Conservation (phyloP, 2,888 invertebrate species). For the Drosophila eohydei region DNA sequence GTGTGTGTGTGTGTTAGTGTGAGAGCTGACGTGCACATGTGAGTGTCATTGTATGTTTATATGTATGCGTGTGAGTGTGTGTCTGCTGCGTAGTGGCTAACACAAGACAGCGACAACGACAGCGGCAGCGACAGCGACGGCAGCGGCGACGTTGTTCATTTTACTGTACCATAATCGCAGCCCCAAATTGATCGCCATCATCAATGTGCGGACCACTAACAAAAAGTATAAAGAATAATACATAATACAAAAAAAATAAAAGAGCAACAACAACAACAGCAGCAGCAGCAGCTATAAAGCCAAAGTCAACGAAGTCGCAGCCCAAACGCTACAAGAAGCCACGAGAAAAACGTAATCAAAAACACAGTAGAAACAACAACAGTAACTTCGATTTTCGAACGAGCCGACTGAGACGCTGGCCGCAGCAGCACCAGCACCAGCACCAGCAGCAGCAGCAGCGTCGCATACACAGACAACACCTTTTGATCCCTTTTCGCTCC, state of each 20-base stretch:
- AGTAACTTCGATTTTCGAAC: slow-evolving; percentile 77
- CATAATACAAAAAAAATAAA: slow-evolving; percentile 54
- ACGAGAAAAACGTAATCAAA: slow-evolving; percentile 80
- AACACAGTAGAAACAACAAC: slow-evolving; percentile 48
- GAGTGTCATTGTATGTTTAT: slow-evolving; percentile 36
- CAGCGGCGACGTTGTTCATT: slow-evolving; percentile 67
- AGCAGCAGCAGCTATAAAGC: slow-evolving; percentile 38
- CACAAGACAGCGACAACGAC: slow-evolving; percentile 36
- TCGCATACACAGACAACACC: slow-evolving; percentile 57
- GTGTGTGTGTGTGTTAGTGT: slow-evolving; percentile 21
- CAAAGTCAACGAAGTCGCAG: slow-evolving; percentile 57
- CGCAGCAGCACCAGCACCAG: slow-evolving; percentile 10
- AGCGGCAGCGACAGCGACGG: slow-evolving; percentile 23
- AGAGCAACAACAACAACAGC: slow-evolving; percentile 25
- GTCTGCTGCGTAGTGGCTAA: slow-evolving; percentile 69
- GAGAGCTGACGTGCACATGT: slow-evolving; percentile 53
- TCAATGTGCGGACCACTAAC: slow-evolving; percentile 69
- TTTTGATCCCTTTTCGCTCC: slow-evolving; percentile 79
- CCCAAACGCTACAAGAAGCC: slow-evolving; percentile 61
- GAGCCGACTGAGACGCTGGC: slow-evolving; percentile 52
- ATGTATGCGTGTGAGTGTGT: slow-evolving; percentile 27
- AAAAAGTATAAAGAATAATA: slow-evolving; percentile 64
- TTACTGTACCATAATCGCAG: slow-evolving; percentile 80
- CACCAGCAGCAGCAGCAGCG: slow-evolving; percentile 12
- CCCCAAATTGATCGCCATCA: slow-evolving; percentile 81